Conservation (phyloP, 2,113 vertebrate species). For the Illadopsis cleaveri region DNA sequence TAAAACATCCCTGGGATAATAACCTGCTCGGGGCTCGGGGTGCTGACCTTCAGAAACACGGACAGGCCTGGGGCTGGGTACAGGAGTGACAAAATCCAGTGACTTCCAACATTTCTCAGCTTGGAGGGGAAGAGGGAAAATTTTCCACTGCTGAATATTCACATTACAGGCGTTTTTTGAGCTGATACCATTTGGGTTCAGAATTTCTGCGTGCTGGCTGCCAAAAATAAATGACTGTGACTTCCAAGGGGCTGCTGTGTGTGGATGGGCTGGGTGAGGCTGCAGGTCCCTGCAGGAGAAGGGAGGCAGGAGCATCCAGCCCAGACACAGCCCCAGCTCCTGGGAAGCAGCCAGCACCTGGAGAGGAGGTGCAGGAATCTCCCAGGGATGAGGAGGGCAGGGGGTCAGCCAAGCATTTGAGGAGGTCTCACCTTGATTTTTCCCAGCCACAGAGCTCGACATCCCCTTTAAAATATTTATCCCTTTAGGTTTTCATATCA, state of each 20-base stretch:
- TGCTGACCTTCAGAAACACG: background rate
- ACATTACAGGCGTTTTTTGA: background rate
- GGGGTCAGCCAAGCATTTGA: background rate
- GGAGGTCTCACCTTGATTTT: background rate
- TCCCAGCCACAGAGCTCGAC: background rate
- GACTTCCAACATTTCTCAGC: background rate
- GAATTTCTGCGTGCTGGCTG: background rate
- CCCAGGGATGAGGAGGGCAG: background rate
- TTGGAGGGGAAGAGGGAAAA: background rate
- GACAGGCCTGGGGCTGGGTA: background rate
- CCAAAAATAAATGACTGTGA: background rate
- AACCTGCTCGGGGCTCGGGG: background rate
- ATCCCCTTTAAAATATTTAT: background rate
- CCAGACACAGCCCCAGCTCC: background rate
- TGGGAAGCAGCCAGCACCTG: fast-evolving
- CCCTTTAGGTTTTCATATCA: background rate
- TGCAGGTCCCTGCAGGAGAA: background rate
- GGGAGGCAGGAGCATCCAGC: background rate
- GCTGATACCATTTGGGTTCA: background rate
- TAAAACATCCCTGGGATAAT: conserved; percentile 38
- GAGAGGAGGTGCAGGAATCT: background rate
- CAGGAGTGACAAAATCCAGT: background rate
- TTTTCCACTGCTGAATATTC: background rate
- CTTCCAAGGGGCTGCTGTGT: background rate
- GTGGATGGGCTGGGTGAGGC: background rate